Percentiles rank a stretch among this genome's conserved stretches.
These are phyloP conservation scores for Limenitis camilla DNA, from an alignment of 2,888 invertebrate species.

Conservation along the genomic window DNA sequence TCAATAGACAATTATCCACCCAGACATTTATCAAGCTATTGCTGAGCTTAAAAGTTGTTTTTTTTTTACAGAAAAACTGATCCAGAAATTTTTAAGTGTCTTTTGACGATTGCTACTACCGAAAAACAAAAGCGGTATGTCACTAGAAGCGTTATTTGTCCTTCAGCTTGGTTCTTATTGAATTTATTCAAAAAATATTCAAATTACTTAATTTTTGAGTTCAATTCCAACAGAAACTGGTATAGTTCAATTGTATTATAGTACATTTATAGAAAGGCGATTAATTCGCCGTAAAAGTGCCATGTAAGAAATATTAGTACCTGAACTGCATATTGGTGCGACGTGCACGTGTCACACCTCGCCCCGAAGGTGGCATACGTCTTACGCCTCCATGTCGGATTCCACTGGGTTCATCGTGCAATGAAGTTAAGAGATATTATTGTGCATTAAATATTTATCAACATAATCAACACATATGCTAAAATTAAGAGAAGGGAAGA, in stretches of 20 bases:
- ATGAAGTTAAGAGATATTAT: slow-evolving; percentile 61
- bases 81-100: too few species aligned
- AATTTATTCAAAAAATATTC: too few species aligned
- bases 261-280: neutral
- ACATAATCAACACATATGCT: neutral
- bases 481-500: too few species aligned
- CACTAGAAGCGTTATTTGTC: too few species aligned
- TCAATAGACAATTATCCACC: too few species aligned
- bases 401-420: slow-evolving; percentile 90
- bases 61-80: too few species aligned
- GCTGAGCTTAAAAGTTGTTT: too few species aligned
- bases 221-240: too few species aligned
- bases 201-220: neutral
- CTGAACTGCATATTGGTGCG: slow-evolving; percentile 96
- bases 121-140: too few species aligned
- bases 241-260: neutral
- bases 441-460: neutral
- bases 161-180: too few species aligned
- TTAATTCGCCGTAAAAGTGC: neutral
- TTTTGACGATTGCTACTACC: too few species aligned
- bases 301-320: slow-evolving; percentile 45
- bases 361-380: slow-evolving; percentile 85
- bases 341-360: slow-evolving; percentile 86
- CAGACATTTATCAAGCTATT: too few species aligned
- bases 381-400: slow-evolving; percentile 83